Conservation (phyloP, 37 sponge, comb jelly and placozoan genomes). For the Spongilla lacustris region DNA sequence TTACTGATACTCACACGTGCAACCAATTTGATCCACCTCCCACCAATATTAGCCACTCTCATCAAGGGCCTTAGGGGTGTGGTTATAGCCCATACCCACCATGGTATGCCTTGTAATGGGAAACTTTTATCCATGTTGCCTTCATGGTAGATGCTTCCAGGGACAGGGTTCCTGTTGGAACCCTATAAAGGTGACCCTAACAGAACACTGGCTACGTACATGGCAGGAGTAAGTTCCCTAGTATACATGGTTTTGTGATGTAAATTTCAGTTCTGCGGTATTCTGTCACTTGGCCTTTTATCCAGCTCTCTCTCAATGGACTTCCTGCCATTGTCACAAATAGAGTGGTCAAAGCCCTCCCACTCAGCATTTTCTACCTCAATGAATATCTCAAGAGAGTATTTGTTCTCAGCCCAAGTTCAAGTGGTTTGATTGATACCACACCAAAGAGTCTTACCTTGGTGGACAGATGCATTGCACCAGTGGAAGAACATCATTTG, state of each 20-base stretch:
- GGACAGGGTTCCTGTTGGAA: neutral
- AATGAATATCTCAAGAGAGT: neutral
- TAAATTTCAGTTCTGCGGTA: no score
- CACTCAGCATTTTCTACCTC: neutral
- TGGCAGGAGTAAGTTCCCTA: neutral
- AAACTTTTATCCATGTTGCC: no score
- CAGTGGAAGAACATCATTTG: neutral
- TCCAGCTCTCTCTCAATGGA: neutral
- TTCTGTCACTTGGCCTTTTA: no score
- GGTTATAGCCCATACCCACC: neutral
- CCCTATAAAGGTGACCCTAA: neutral
- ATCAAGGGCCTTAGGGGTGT: no score
- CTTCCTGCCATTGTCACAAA: neutral
- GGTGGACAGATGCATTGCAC: neutral
- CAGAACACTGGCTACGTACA: neutral
- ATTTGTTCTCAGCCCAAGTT: neutral
- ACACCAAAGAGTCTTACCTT: no score
- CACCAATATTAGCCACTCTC: no score
- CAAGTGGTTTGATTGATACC: neutral
- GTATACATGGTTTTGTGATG: no score
- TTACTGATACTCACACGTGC: no score
- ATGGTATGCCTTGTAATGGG: no score
- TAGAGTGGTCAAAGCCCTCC: neutral
- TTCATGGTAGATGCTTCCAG: neutral
- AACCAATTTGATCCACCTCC: no score